Evolutionary conservation across 2,888 invertebrate species (phyloP).

Genomic region (Leptinotarsa rubiginosa): DNA sequence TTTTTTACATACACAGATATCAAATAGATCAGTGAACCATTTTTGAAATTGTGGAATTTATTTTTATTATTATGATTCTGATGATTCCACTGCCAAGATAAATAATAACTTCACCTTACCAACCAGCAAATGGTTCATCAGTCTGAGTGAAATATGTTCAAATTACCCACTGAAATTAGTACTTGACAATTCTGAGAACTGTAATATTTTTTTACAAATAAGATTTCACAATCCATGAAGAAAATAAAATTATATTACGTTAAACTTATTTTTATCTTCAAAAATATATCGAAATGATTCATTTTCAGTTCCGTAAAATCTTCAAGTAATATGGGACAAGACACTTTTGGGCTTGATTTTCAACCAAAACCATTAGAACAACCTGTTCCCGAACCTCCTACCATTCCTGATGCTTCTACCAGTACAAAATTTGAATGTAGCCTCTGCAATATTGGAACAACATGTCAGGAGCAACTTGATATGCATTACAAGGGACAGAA

Average conservation of each 20-base stretch:
- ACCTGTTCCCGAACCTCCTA: background rate
- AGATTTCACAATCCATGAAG: too few species aligned
- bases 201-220: too few species aligned
- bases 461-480: slow-evolving; percentile 72
- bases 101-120: too few species aligned
- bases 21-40: too few species aligned
- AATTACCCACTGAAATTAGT: too few species aligned
- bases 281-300: background rate
- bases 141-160: too few species aligned
- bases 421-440: slow-evolving; percentile 54
- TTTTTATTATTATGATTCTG: too few species aligned
- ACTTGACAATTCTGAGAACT: too few species aligned
- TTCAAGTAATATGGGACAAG: slow-evolving; percentile 49
- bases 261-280: background rate
- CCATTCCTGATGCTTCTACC: background rate
- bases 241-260: background rate
- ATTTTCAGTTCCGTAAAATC: slow-evolving; percentile 13
- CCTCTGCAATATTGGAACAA: slow-evolving; percentile 67
- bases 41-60: too few species aligned
- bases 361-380: slow-evolving; percentile 28
- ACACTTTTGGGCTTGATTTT: slow-evolving; percentile 58
- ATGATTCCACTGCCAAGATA: too few species aligned
- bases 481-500: slow-evolving; percentile 73
- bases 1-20: too few species aligned
- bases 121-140: too few species aligned